Evolutionary conservation across 2,888 invertebrate species (phyloP).

Genomic region (Hirtodrosophila alboralis): DNA sequence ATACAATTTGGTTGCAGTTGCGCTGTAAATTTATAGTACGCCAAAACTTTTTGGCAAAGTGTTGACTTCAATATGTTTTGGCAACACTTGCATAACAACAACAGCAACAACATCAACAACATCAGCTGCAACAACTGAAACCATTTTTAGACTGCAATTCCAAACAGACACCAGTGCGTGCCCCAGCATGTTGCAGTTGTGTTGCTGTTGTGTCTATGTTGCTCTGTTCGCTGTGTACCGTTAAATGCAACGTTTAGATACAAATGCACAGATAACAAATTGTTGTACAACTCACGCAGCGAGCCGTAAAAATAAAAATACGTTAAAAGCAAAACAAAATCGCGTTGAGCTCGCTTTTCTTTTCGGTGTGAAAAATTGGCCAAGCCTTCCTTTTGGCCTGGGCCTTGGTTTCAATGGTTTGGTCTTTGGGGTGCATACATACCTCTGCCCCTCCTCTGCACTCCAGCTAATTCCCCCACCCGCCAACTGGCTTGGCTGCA

Average conservation of each 20-base stretch:
- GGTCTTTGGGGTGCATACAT: constrained; percentile 16
- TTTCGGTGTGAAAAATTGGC: constrained; percentile 64
- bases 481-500: constrained; percentile 6
- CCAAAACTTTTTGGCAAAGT: constrained; percentile 63
- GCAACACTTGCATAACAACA: constrained; percentile 68
- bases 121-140: constrained; percentile 13
- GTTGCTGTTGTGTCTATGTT: too few species aligned
- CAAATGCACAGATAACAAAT: constrained; percentile 76
- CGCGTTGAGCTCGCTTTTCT: constrained; percentile 39
- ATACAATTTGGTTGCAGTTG: constrained; percentile 30
- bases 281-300: constrained; percentile 61
- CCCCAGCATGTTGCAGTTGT: constrained; percentile 35
- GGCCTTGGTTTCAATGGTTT: constrained; percentile 29
- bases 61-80: constrained; percentile 68
- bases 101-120: constrained; percentile 15
- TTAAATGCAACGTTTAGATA: constrained; percentile 78
- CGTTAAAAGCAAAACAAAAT: constrained; percentile 31
- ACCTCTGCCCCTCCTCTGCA: not conserved
- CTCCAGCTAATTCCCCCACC: not conserved
- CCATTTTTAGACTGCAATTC: not conserved
- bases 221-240: constrained; percentile 56
- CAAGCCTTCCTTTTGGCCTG: constrained; percentile 45
- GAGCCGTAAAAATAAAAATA: constrained; percentile 32
- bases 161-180: constrained; percentile 55
- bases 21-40: constrained; percentile 42